These are phyloP conservation scores for Zeus faber DNA, from an alignment of 2,113 vertebrate genomes.

Conservation along the genomic window DNA sequence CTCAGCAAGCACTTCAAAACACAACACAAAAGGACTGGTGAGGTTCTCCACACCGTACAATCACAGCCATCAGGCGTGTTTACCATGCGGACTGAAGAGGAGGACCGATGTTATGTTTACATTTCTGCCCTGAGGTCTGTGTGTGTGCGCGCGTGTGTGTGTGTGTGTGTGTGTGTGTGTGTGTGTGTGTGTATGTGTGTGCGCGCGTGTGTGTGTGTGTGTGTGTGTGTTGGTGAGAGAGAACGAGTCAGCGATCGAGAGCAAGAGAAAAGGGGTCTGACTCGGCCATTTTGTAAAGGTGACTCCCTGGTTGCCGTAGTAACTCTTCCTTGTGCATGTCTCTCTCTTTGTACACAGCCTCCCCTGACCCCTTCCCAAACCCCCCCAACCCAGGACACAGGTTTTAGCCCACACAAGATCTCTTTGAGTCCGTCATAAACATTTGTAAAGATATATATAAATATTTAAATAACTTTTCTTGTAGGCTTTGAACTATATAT, in stretches of 20 bases:
- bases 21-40: not conserved
- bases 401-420: constrained; percentile 55
- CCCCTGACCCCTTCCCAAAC: constrained; percentile 11
- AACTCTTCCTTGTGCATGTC: constrained; percentile 77
- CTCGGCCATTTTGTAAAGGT: constrained; percentile 72
- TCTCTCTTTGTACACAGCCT: constrained; percentile 71
- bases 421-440: constrained; percentile 62
- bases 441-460: constrained; percentile 82
- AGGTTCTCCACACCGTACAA: constrained; percentile 20
- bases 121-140: constrained; percentile 18
- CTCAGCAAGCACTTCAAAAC: constrained; percentile 26
- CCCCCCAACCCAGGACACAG: constrained; percentile 42
- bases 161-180: constrained; percentile 10
- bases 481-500: constrained; percentile 78
- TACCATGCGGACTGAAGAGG: constrained; percentile 23
- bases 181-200: constrained; percentile 11
- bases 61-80: constrained; percentile 49
- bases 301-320: constrained; percentile 61
- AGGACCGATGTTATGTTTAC: constrained; percentile 22
- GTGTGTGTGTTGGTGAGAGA: constrained; percentile 5
- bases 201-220: constrained; percentile 15
- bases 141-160: constrained; percentile 15
- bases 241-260: constrained; percentile 7
- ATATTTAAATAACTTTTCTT: constrained; percentile 82
- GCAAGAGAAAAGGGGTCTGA: constrained; percentile 42